Percentiles rank a stretch among this genome's conserved stretches.
Conservation (phyloP, 2,797 vertebrate species). For the Eutrigla gurnardus region DNA sequence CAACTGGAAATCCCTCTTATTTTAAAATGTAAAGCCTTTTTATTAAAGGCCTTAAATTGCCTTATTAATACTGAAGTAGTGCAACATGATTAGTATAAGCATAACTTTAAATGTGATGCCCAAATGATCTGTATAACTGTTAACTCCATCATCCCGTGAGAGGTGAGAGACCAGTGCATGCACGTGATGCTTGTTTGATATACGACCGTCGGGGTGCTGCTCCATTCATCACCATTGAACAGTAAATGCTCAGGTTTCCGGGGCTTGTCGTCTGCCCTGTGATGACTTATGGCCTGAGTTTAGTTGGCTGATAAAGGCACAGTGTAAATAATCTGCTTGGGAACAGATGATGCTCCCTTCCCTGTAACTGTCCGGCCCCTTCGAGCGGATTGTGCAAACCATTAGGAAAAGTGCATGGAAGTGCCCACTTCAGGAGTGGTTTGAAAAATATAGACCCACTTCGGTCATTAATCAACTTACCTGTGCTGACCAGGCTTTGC, state of each 20-base stretch:
- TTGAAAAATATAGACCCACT: conserved; percentile 66
- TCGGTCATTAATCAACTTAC: conserved; percentile 75
- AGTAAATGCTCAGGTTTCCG: conserved; percentile 92
- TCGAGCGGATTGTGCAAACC: conserved; percentile 61
- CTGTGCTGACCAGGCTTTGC: conserved; percentile 14
- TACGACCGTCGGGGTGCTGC: conserved; percentile 88
- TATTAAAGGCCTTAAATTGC: background rate
- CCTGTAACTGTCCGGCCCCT: conserved; percentile 70
- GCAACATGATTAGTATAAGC: conserved; percentile 1
- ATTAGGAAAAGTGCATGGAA: conserved; percentile 57
- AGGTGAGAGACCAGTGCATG: conserved; percentile 88
- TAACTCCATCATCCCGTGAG: conserved; percentile 87
- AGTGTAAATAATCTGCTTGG: conserved; percentile 93
- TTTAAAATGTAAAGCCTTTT: background rate
- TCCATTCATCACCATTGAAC: conserved; percentile 95
- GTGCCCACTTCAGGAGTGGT: conserved; percentile 50
- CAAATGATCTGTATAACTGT: conserved; percentile 74
- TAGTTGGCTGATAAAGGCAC: conserved; percentile 91
- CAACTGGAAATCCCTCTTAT: background rate
- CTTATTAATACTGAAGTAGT: background rate
- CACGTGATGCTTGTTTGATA: conserved; percentile 86
- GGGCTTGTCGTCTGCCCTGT: conserved; percentile 90
- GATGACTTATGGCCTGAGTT: conserved; percentile 94
- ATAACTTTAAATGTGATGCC: conserved; percentile 4
- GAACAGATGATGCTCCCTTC: conserved; percentile 84